Evolutionary conservation across 2,888 invertebrate genomes (phyloP), one percentile per base, ranked within the genome.

Genomic region (Drosophila ustulata): DNA sequence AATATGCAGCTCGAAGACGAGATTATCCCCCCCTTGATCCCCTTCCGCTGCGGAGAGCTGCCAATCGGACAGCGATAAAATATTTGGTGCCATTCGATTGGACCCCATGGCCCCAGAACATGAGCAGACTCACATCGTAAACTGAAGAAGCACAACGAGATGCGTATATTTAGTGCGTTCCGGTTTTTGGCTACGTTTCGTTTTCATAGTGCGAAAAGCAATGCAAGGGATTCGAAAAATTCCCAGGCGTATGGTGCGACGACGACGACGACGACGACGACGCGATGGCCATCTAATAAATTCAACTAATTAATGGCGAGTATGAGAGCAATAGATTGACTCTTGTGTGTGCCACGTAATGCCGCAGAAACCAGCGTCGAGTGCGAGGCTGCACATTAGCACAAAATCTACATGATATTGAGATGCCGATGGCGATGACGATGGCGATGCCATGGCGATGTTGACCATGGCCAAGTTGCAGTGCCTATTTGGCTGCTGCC

Each of bases 291-390:
- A 92, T 91, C 92, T 90, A 91, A 92, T 91, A 91, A 91, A 90
- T 91, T 91, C 87, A 86, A 90, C 91, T 92, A 92, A 92, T 91
- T 91, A 91, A 92, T 91, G 92, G 90, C 90, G 79, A 81, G 88
- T 90, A 90, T 90, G 84, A 84, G 87, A 77, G 83, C 83, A 78
- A 78, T 83, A 82, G 90, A 86, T 82, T 80, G 82, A 80, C 75
- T 77, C 75, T 45, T 41, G 49, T 58, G 49, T 56, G 55, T 43
- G 75, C 57, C 56, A 53, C 57, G 58, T 50, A 50, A 56, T 58
- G 11, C 45, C 34, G 57, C 51, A 51, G 26, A 58, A 50, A 46
- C 55, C 37, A 46, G 52, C 49, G 68, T 65, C 61, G 51, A 52
- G 53, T 71, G 68, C 66, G 79, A 62, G 82, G 75, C 80, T 78